These are phyloP conservation scores for Drosophila melanica DNA, from an alignment of 1,140 invertebrate species.

Conservation along the genomic window DNA sequence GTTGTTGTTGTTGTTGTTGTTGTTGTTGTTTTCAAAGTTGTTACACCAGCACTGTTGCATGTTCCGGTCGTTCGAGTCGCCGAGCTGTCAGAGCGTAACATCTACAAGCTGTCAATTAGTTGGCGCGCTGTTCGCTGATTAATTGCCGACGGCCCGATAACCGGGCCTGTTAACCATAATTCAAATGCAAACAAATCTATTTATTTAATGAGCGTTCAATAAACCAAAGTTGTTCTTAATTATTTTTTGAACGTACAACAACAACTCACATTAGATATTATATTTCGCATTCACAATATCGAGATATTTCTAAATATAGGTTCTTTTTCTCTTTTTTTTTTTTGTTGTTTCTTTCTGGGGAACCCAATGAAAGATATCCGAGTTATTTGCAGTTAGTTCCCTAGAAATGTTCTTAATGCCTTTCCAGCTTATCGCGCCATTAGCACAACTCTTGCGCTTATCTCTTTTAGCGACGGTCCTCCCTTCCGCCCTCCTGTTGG, in stretches of 20 bases:
- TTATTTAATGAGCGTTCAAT: conserved; percentile 22
- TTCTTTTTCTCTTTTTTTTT: too few relatives aligned
- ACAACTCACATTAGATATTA: background rate
- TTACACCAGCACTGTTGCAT: conserved; percentile 17
- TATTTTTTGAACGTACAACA: too few relatives aligned
- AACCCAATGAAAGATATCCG: conserved; percentile 15
- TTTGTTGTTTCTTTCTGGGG: conserved; percentile 24
- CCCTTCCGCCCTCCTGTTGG: background rate
- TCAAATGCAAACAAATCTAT: conserved; percentile 37
- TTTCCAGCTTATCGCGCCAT: conserved; percentile 52
- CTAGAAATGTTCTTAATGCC: conserved; percentile 57
- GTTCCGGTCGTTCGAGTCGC: conserved; percentile 28
- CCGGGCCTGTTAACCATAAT: conserved; percentile 33
- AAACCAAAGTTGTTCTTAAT: background rate
- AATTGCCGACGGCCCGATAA: conserved; percentile 42
- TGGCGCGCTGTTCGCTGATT: conserved; percentile 41
- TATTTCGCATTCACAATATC: background rate
- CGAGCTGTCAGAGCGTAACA: conserved; percentile 47
- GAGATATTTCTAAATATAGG: background rate
- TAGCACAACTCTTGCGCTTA: conserved; percentile 55
- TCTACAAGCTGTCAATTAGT: conserved; percentile 52
- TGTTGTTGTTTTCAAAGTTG: conserved; percentile 6
- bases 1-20: conserved; percentile 11
- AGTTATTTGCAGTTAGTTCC: conserved; percentile 41
- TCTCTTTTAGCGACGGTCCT: conserved; percentile 25